Evolutionary conservation across 2,113 vertebrate species (phyloP).

Genomic region (Regulus satrapa): DNA sequence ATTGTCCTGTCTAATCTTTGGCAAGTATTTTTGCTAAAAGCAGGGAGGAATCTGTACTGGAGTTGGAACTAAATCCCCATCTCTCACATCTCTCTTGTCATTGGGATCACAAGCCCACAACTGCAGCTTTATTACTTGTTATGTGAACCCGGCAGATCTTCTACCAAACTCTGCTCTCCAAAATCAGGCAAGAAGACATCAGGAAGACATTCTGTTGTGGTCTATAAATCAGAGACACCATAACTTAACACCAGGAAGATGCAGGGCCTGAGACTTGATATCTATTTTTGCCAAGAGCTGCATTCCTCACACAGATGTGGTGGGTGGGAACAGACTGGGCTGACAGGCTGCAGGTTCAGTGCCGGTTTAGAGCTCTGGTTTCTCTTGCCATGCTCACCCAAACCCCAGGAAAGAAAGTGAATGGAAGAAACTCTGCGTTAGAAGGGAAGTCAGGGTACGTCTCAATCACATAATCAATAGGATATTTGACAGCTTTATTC

Average conservation of each 20-base stretch:
- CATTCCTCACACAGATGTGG: neutral
- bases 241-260: neutral
- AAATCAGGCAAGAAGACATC: neutral
- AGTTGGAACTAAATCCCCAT: neutral
- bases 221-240: neutral
- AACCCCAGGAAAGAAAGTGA: neutral
- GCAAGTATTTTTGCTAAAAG: neutral
- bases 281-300: neutral
- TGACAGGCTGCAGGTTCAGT: neutral
- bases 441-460: neutral
- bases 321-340: neutral
- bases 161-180: neutral
- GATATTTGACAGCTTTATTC: conserved; percentile 42
- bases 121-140: neutral
- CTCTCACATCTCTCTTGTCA: neutral
- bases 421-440: neutral
- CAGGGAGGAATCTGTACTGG: neutral
- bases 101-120: neutral
- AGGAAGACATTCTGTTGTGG: neutral
- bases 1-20: neutral
- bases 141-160: neutral
- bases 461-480: conserved; percentile 41
- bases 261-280: neutral
- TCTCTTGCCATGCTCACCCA: neutral
- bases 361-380: neutral